Evolutionary conservation across 2,113 vertebrate species (phyloP).

Genomic region (Colossoma macropomum): DNA sequence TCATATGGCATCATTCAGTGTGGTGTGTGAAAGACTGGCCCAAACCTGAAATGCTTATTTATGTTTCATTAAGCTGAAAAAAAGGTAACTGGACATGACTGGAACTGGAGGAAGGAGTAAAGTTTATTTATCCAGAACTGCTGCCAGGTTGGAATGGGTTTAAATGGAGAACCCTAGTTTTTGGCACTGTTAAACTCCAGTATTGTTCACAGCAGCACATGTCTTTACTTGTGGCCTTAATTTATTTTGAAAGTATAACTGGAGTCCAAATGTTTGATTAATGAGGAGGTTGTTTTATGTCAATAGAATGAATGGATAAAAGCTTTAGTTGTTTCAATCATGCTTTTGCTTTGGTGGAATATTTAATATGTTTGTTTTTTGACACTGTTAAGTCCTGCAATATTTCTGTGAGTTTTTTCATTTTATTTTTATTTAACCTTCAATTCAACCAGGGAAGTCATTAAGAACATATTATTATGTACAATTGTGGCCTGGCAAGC

Average conservation of each 20-base stretch:
- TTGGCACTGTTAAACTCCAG: neutral
- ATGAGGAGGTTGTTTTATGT: neutral
- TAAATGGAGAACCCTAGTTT: neutral
- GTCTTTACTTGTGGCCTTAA: conserved; percentile 1
- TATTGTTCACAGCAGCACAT: neutral
- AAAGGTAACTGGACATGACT: neutral
- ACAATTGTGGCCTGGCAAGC: too few species aligned
- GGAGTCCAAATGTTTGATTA: conserved; percentile 11
- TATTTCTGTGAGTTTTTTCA: too few species aligned
- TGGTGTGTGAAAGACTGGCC: neutral
- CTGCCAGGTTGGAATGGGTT: neutral
- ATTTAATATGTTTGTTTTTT: too few species aligned
- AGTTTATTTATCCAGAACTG: neutral
- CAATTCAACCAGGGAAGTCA: too few species aligned
- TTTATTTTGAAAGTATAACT: conserved; percentile 28
- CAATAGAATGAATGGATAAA: conserved; percentile 23
- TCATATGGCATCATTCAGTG: neutral
- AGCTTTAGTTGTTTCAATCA: conserved; percentile 13
- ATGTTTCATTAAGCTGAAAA: neutral
- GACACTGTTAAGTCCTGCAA: too few species aligned
- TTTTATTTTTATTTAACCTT: too few species aligned
- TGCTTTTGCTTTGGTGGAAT: neutral
- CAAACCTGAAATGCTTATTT: neutral
- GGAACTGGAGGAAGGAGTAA: neutral
- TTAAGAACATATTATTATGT: too few species aligned